Evolutionary conservation across 1,140 invertebrate genomes (phyloP).

Genomic region (Mamestra configurata): DNA sequence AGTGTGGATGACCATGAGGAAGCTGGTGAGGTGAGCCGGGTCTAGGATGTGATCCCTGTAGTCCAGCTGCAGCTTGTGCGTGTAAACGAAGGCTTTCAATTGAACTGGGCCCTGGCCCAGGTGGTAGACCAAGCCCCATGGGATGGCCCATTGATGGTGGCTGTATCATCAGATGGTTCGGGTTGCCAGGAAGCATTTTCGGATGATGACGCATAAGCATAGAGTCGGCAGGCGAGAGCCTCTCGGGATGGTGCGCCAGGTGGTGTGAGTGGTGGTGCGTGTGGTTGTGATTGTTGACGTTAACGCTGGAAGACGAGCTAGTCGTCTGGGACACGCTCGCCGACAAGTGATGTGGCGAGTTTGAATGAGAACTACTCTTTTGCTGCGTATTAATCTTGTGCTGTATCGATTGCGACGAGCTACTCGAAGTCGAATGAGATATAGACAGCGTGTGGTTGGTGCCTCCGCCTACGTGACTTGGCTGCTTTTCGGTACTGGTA

Average conservation of each 20-base stretch:
- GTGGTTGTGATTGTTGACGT: conserved; percentile 86
- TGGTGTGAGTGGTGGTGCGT: conserved; percentile 89
- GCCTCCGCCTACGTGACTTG: conserved; percentile 86
- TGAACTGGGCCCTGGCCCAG: conserved; percentile 86
- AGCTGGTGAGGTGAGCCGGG: conserved; percentile 88
- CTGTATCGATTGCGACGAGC: conserved; percentile 89
- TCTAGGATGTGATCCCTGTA: conserved; percentile 83
- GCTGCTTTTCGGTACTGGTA: conserved; percentile 89
- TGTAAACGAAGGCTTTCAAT: conserved; percentile 85
- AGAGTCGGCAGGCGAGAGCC: conserved; percentile 86
- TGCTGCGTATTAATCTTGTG: conserved; percentile 89
- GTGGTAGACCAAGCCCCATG: conserved; percentile 87
- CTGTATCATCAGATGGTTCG: conserved; percentile 90
- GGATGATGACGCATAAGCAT: conserved; percentile 88
- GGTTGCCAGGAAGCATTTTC: conserved; percentile 88
- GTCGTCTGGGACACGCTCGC: conserved; percentile 87
- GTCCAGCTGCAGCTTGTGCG: conserved; percentile 88
- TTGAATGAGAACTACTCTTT: conserved; percentile 85
- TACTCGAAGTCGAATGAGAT: conserved; percentile 90
- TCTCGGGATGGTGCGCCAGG: conserved; percentile 87
- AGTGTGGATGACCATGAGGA: conserved; percentile 83
- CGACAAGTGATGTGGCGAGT: conserved; percentile 88
- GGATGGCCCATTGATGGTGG: conserved; percentile 89
- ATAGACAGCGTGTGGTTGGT: conserved; percentile 89
- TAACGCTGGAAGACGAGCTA: conserved; percentile 85